phyloP scores from a whole-genome alignment of 2,797 vertebrate genomes.

The Bovichtus variegatus region DNA sequence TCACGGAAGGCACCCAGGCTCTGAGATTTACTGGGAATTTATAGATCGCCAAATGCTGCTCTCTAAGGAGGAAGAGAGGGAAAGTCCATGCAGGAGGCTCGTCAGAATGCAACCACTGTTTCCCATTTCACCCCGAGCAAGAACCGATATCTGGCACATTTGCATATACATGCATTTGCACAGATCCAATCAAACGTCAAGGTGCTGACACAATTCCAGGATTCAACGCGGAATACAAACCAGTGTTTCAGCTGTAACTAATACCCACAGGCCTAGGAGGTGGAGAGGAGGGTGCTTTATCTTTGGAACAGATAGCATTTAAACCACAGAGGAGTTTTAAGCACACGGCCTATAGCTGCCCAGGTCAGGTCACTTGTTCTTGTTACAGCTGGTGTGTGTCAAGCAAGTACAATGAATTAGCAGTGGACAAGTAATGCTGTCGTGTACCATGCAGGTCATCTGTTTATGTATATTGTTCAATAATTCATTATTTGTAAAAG shows the following conservation, averaged over 20 bases:
- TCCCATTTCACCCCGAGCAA: conserved; percentile 81
- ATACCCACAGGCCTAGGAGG: conserved; percentile 73
- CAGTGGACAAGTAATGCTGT: conserved; percentile 45
- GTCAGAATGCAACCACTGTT: conserved; percentile 81
- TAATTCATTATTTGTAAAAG: conserved; percentile 53
- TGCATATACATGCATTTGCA: conserved; percentile 87
- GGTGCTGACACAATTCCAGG: conserved; percentile 82
- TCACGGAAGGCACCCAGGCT: conserved; percentile 81
- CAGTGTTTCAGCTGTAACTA: conserved; percentile 81
- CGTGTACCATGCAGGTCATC: conserved; percentile 48
- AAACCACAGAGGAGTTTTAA: conserved; percentile 73
- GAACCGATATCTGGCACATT: conserved; percentile 82
- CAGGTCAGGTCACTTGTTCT: conserved; percentile 72
- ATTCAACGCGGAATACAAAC: conserved; percentile 81
- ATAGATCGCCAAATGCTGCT: conserved; percentile 81
- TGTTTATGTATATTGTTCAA: conserved; percentile 45
- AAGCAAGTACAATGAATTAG: conserved; percentile 71
- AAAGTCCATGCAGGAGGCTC: conserved; percentile 67
- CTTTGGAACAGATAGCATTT: conserved; percentile 79
- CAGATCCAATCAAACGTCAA: conserved; percentile 88
- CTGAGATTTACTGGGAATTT: conserved; percentile 85
- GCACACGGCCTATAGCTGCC: conserved; percentile 56
- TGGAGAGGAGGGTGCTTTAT: conserved; percentile 70
- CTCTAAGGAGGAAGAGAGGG: conserved; percentile 68
- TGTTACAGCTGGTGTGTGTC: conserved; percentile 64